Conservation (phyloP, 2,113 vertebrate genomes). For the Glareola pratincola region DNA sequence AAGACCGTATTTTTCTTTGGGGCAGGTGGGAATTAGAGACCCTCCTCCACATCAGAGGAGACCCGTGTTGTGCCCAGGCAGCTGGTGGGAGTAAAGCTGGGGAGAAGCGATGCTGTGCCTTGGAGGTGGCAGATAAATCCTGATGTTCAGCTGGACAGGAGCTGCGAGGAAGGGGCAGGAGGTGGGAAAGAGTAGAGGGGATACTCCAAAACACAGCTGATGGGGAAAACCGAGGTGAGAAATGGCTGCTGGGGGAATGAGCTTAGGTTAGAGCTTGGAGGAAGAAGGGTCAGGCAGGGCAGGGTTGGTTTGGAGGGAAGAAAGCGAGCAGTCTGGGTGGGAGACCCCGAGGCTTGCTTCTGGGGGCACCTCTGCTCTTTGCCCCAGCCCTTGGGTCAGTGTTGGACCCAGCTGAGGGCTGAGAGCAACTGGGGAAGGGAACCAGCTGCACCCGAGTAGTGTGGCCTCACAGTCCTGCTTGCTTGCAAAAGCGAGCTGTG, state of each 20-base stretch:
- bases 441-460: no score
- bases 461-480: background rate
- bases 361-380: background rate
- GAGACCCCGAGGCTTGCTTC: background rate
- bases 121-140: background rate
- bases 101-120: background rate
- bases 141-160: background rate
- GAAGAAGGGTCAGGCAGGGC: background rate
- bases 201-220: background rate
- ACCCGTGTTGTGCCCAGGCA: background rate
- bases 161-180: background rate
- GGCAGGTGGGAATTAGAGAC: background rate
- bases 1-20: background rate
- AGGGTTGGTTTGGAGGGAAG: background rate
- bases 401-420: background rate
- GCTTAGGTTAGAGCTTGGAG: background rate
- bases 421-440: background rate
- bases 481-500: background rate
- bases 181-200: background rate
- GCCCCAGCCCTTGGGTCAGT: background rate
- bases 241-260: background rate
- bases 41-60: background rate
- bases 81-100: background rate
- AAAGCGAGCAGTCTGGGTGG: fast-evolving
- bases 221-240: background rate